Conservation (phyloP, 1,140 invertebrate species). For the Hylyphantes graminicola region DNA sequence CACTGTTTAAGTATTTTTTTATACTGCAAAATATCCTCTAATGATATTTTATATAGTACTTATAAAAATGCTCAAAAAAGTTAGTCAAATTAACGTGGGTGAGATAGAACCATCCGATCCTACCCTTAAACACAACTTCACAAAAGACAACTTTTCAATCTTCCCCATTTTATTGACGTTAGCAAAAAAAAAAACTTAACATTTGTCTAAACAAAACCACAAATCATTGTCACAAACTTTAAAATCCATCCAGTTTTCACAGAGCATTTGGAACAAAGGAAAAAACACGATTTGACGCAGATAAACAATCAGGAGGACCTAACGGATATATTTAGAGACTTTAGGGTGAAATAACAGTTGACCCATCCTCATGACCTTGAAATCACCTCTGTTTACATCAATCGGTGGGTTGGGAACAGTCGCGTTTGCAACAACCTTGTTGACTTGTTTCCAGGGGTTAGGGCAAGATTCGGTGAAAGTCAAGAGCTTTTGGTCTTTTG, state of each 20-base stretch:
- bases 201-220: too few relatives aligned
- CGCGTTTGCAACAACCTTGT: slow-evolving; percentile 1
- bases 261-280: slow-evolving; percentile 1
- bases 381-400: slow-evolving; percentile 14
- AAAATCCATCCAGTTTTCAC: neutral
- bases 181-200: too few relatives aligned
- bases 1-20: too few relatives aligned
- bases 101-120: too few relatives aligned
- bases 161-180: too few relatives aligned
- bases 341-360: neutral
- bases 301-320: neutral
- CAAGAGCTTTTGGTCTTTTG: neutral
- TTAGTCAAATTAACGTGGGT: too few relatives aligned
- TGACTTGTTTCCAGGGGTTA: slow-evolving; percentile 24
- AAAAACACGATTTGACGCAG: neutral
- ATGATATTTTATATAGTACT: too few relatives aligned
- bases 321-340: neutral
- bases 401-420: slow-evolving; percentile 1
- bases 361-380: slow-evolving; percentile 19
- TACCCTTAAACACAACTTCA: too few relatives aligned
- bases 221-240: too few relatives aligned
- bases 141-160: too few relatives aligned
- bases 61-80: too few relatives aligned
- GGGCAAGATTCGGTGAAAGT: slow-evolving; percentile 27
- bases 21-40: too few relatives aligned